Conservation (phyloP, 1,140 invertebrate genomes). For the Leptinotarsa defecta region DNA sequence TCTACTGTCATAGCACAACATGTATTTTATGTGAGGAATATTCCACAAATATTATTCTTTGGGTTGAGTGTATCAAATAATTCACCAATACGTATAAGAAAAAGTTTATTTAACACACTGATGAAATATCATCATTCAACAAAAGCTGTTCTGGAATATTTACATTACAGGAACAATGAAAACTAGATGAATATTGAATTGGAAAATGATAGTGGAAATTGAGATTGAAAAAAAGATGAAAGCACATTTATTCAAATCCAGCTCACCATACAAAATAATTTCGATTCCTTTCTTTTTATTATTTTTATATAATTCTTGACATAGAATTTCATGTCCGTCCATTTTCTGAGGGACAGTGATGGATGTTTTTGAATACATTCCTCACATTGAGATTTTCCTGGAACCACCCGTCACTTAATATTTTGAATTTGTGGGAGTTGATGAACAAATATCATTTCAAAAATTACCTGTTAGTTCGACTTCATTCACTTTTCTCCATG, state of each 20-base stretch:
- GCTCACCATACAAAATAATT: background rate
- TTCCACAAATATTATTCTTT: too few species aligned
- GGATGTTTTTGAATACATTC: too few species aligned
- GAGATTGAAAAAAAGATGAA: background rate
- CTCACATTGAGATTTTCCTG: background rate
- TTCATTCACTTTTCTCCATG: background rate
- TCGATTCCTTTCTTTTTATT: background rate
- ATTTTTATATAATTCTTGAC: background rate
- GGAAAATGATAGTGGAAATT: background rate
- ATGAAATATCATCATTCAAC: background rate
- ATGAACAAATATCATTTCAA: background rate
- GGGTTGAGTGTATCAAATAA: too few species aligned
- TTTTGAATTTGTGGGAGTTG: background rate
- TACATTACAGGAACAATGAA: background rate
- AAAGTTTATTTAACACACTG: background rate
- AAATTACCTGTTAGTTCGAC: background rate
- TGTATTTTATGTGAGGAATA: background rate
- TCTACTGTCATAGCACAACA: background rate
- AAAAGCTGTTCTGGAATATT: background rate
- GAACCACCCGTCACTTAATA: background rate
- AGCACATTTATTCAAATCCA: background rate
- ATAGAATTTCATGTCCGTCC: background rate
- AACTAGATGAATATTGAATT: background rate
- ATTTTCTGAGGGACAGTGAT: background rate
- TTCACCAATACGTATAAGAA: background rate